Evolutionary conservation across 1,140 invertebrate species (phyloP).

Genomic region (Temnothorax longispinosus): DNA sequence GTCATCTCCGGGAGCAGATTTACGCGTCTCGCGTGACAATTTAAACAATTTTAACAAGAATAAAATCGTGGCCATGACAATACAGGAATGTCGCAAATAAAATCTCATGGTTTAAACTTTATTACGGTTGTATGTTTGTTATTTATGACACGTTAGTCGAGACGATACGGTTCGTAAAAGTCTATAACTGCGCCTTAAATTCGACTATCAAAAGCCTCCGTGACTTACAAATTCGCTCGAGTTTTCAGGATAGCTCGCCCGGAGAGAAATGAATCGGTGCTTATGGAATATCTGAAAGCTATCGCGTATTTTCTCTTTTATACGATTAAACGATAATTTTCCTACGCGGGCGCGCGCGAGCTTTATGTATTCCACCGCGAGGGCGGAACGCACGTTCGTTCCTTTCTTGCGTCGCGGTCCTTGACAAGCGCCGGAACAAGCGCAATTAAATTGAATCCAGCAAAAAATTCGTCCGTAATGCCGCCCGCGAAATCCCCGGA

Average conservation of each 20-base stretch:
- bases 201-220: neutral
- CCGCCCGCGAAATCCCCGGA: constrained; percentile 37
- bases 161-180: constrained; percentile 27
- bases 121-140: neutral
- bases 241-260: neutral
- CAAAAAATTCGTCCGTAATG: constrained; percentile 51
- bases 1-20: neutral
- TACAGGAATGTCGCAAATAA: neutral
- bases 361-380: neutral
- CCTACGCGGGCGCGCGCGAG: neutral
- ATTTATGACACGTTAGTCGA: constrained; percentile 15
- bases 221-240: neutral
- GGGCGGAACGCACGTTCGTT: neutral
- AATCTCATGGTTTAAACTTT: constrained; percentile 9
- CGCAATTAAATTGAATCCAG: constrained; percentile 48
- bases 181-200: neutral
- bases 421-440: neutral
- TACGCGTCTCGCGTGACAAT: too few relatives aligned
- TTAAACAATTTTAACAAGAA: neutral
- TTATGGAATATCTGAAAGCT: too few relatives aligned
- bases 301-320: neutral
- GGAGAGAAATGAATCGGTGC: neutral
- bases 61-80: neutral
- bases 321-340: constrained; percentile 9
- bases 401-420: neutral